A percentile compares a stretch with the other conserved stretches of the same genome.
These are phyloP conservation scores for Passer domesticus DNA, from an alignment of 2,113 vertebrate genomes.

Conservation along the genomic window DNA sequence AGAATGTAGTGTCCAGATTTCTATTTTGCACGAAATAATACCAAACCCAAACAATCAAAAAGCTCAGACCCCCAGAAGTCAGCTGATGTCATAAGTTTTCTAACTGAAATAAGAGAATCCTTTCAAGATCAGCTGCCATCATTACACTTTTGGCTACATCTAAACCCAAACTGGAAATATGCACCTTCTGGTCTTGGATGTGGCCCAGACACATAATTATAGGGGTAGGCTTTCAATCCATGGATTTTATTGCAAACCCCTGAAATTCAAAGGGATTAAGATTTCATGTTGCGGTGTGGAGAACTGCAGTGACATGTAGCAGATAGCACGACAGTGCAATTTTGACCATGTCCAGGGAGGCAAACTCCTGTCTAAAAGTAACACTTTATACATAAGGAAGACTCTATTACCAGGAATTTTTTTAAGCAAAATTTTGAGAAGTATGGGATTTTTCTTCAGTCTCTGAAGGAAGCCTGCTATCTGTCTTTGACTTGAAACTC, in stretches of 20 bases:
- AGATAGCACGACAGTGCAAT: not conserved
- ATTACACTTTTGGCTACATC: not conserved
- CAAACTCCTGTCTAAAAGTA: not conserved
- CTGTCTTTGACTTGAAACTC: not conserved
- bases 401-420: not conserved
- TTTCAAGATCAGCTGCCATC: not conserved
- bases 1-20: not conserved
- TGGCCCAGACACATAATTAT: conserved; percentile 23
- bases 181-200: conserved; percentile 43
- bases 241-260: conserved; percentile 16
- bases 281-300: conserved; percentile 12
- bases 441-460: not conserved
- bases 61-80: not conserved
- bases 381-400: not conserved
- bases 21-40: not conserved
- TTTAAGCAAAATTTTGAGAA: not conserved
- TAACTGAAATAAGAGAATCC: not conserved
- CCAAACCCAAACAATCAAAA: not conserved
- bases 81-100: not conserved
- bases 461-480: not conserved
- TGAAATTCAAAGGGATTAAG: conserved; percentile 48
- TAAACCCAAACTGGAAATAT: conserved; percentile 16
- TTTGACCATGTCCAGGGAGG: not conserved
- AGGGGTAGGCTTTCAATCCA: conserved; percentile 33
- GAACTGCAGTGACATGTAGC: not conserved